Conservation (phyloP, 2,888 invertebrate species). For the Drosophila sordidula region DNA sequence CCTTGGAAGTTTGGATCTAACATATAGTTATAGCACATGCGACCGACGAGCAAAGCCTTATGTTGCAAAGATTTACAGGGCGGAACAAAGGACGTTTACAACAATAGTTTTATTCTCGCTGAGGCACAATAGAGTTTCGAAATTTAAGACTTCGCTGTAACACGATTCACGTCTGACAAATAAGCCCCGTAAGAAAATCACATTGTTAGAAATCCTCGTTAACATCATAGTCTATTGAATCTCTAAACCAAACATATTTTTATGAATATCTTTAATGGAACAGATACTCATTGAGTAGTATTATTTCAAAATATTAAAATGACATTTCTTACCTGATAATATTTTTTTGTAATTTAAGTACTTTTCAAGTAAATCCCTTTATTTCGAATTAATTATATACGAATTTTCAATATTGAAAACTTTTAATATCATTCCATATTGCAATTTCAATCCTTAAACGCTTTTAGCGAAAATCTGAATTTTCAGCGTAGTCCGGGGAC, state of each 20-base stretch:
- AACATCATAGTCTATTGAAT: neutral
- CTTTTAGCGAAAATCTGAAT: neutral
- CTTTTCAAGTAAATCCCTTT: neutral
- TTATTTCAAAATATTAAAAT: neutral
- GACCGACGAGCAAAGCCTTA: neutral
- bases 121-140: neutral
- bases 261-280: neutral
- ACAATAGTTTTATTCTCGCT: conserved; percentile 6
- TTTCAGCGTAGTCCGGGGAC: conserved; percentile 5
- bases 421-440: neutral
- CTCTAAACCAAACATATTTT: too few relatives aligned
- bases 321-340: neutral
- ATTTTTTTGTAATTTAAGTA: neutral
- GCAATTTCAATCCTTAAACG: neutral
- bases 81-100: conserved; percentile 1
- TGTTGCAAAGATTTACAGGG: neutral
- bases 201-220: neutral
- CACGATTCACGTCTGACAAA: neutral
- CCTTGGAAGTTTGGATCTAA: neutral
- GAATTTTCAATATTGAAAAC: neutral
- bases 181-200: neutral
- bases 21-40: neutral
- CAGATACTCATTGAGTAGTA: neutral
- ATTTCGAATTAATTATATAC: neutral
- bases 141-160: neutral